Evolutionary conservation across 2,888 invertebrate species (phyloP).

Genomic region (Meiosimyza decipiens): DNA sequence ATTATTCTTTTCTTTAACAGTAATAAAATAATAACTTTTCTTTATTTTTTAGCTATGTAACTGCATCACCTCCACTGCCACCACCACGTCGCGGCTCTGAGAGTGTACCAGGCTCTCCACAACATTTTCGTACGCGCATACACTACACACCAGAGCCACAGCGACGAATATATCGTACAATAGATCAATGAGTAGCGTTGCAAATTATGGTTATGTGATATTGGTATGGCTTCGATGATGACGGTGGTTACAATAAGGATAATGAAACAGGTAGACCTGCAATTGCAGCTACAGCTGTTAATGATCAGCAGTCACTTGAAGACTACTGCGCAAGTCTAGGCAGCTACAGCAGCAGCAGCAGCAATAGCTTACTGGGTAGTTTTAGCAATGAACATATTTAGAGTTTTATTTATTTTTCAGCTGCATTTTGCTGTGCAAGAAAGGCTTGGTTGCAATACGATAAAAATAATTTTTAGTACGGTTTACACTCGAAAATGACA

Average conservation of each 20-base stretch:
- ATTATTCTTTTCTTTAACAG: too few species aligned
- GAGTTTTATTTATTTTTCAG: not conserved
- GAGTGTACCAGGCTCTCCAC: conserved; percentile 79
- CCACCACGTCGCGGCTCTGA: conserved; percentile 73
- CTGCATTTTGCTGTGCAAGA: too few species aligned
- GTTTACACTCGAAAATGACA: not conserved
- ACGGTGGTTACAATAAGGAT: conserved; percentile 41
- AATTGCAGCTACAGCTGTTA: not conserved
- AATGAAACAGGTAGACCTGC: not conserved
- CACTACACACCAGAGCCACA: conserved; percentile 73
- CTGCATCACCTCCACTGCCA: conserved; percentile 67
- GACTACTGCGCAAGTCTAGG: not conserved
- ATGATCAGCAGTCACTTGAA: not conserved
- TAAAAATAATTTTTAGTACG: too few species aligned
- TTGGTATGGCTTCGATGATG: conserved; percentile 66
- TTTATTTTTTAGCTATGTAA: conserved; percentile 63
- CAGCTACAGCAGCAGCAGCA: not conserved
- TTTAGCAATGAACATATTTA: conserved; percentile 19
- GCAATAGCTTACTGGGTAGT: not conserved
- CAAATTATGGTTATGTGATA: conserved; percentile 68
- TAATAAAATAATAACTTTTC: not conserved
- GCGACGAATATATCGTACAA: conserved; percentile 69
- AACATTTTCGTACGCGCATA: conserved; percentile 73
- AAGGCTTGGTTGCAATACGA: too few species aligned
- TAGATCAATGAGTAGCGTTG: conserved; percentile 67